phyloP scores from a whole-genome alignment of 2,888 invertebrate species.

The Eucera pruinosa region DNA sequence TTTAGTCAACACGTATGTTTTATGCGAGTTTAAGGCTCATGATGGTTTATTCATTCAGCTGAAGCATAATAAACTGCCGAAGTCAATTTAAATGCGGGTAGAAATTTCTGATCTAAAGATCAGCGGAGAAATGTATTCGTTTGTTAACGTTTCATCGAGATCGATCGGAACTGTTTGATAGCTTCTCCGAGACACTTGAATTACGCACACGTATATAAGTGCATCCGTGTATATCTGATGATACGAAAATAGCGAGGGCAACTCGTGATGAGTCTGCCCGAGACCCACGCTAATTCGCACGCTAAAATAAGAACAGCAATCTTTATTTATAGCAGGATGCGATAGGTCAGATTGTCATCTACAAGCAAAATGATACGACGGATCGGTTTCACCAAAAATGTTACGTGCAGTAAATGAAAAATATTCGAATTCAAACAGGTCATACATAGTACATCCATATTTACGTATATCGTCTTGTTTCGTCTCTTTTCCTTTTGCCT shows the following conservation, averaged over 20 bases:
- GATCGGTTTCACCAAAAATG: slow-evolving; percentile 19
- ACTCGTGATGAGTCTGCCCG: slow-evolving; percentile 72
- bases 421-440: background rate
- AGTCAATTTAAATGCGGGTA: background rate
- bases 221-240: slow-evolving; percentile 35
- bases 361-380: slow-evolving; percentile 49
- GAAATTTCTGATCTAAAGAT: background rate
- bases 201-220: slow-evolving; percentile 16
- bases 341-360: slow-evolving; percentile 71
- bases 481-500: background rate
- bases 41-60: too few species aligned
- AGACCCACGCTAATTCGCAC: slow-evolving; percentile 79
- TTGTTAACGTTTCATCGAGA: background rate
- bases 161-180: slow-evolving; percentile 45
- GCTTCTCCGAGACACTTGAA: slow-evolving; percentile 51
- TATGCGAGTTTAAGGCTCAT: too few species aligned
- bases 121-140: background rate
- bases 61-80: too few species aligned
- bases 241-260: slow-evolving; percentile 72
- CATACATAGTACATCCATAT: background rate
- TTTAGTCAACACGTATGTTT: too few species aligned
- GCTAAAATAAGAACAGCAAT: slow-evolving; percentile 77
- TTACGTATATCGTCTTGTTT: background rate
- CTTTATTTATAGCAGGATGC: slow-evolving; percentile 76
- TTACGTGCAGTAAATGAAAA: background rate